These are phyloP conservation scores for Rhagologus leucostigma DNA, from an alignment of 2,113 vertebrate genomes.

Conservation along the genomic window DNA sequence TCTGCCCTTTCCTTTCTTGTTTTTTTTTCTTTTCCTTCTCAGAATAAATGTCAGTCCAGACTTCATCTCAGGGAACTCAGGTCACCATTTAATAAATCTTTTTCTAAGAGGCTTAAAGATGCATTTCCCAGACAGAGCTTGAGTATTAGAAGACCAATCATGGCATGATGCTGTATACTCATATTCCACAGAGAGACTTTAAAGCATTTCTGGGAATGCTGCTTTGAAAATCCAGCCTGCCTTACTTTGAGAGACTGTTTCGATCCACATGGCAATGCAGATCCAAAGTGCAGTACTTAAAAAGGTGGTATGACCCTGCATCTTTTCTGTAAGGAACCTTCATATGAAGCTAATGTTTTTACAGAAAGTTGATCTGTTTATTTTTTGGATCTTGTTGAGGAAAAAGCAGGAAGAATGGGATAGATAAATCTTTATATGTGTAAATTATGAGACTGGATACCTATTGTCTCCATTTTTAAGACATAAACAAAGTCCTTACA, in stretches of 20 bases:
- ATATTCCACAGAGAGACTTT: not conserved
- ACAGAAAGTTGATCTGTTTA: not conserved
- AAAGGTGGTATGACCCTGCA: not conserved
- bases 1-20: not conserved
- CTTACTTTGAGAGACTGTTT: not conserved
- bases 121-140: not conserved
- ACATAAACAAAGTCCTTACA: not conserved
- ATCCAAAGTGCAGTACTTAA: not conserved
- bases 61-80: not conserved
- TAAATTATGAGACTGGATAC: not conserved
- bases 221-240: not conserved
- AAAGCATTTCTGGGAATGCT: not conserved
- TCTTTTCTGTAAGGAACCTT: not conserved
- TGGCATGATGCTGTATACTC: not conserved
- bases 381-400: not conserved
- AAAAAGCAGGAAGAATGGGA: not conserved
- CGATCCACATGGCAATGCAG: accelerated
- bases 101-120: not conserved
- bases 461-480: not conserved
- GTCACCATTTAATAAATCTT: not conserved
- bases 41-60: not conserved
- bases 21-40: not conserved
- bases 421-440: not conserved
- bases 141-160: not conserved
- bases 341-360: not conserved